Percentiles rank a stretch among this genome's conserved stretches.
These are phyloP conservation scores for Pluvianellus socialis DNA, from an alignment of 2,113 vertebrate species.

Conservation along the genomic window DNA sequence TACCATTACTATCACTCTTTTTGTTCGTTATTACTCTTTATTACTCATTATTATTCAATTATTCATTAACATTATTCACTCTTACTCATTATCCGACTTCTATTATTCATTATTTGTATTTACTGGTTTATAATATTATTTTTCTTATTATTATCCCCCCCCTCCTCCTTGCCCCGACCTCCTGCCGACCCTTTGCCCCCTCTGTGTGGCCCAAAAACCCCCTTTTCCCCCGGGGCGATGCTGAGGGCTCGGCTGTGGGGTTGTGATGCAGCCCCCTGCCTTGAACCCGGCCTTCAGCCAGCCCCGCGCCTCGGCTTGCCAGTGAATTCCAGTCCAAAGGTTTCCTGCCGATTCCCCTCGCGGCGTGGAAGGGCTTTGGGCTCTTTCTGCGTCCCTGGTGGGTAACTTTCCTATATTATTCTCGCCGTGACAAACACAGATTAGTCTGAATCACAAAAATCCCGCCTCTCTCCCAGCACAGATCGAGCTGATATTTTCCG, in stretches of 20 bases:
- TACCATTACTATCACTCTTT: too few species aligned
- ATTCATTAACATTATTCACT: background rate
- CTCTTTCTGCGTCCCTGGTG: background rate
- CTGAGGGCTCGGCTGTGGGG: accelerated
- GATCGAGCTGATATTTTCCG: background rate
- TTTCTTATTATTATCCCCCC: background rate
- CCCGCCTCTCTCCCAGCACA: background rate
- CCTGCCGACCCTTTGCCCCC: too few species aligned
- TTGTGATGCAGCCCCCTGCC: accelerated
- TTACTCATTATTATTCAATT: background rate
- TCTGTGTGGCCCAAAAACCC: background rate
- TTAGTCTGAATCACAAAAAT: background rate
- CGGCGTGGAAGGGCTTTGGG: accelerated
- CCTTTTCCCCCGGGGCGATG: accelerated
- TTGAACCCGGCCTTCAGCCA: background rate
- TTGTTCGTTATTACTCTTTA: background rate
- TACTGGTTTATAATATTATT: background rate
- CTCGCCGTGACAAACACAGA: background rate
- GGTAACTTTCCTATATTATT: accelerated
- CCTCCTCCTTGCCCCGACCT: too few species aligned
- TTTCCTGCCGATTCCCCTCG: background rate
- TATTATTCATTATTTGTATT: background rate
- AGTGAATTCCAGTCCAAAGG: background rate
- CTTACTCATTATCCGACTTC: background rate
- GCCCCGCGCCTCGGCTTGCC: accelerated